Evolutionary conservation across 2,113 vertebrate genomes (phyloP).

Genomic region (Ploceus nigricollis): DNA sequence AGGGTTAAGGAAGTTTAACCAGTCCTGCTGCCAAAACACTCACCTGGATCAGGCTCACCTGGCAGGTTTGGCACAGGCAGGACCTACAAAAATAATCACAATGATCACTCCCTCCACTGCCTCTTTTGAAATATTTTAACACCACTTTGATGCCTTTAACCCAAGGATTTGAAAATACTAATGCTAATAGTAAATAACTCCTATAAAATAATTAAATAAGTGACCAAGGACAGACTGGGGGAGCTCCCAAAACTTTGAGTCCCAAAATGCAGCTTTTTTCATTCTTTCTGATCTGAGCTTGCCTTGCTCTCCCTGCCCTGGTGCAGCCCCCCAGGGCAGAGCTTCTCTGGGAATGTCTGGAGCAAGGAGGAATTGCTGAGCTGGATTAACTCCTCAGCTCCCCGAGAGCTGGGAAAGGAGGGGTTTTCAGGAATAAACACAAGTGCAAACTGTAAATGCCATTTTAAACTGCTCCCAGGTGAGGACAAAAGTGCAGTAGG

Average conservation of each 20-base stretch:
- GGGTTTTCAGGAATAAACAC: neutral
- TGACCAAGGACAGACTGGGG: neutral
- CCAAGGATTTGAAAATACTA: neutral
- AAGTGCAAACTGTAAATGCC: neutral
- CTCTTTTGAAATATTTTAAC: neutral
- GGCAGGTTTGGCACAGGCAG: neutral
- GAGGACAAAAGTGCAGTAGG: neutral
- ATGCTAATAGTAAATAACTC: neutral
- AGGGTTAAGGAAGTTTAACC: neutral
- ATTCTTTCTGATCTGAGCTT: neutral
- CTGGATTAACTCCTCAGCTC: neutral
- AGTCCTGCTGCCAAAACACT: neutral
- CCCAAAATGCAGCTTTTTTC: neutral
- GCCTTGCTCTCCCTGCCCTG: neutral
- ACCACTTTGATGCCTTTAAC: neutral
- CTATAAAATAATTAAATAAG: neutral
- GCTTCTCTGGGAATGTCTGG: neutral
- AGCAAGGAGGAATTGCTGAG: neutral
- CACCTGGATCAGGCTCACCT: neutral
- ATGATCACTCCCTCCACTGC: neutral
- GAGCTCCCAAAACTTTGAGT: neutral
- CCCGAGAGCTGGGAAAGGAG: neutral
- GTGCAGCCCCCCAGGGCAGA: neutral
- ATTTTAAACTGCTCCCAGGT: neutral
- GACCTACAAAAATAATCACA: neutral